A percentile compares a stretch with the other conserved stretches of the same genome.
Evolutionary conservation across 2,113 vertebrate species (phyloP).

Genomic region (Excalfactoria chinensis): DNA sequence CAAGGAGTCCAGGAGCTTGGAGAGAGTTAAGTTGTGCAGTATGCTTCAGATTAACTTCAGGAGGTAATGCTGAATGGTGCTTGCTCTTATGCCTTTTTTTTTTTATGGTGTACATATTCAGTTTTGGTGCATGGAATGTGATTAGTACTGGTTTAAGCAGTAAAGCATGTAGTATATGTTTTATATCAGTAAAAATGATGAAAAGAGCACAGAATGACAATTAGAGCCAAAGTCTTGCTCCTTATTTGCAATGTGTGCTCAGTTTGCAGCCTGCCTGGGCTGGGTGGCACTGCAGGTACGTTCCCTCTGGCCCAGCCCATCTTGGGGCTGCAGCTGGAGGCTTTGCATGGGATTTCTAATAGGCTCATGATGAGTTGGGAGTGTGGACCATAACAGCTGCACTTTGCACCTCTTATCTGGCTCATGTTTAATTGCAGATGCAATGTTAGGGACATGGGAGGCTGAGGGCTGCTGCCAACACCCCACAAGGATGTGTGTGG

Average conservation of each 20-base stretch:
- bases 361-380: background rate
- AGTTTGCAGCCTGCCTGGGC: fast-evolving
- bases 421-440: background rate
- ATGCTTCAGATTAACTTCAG: background rate
- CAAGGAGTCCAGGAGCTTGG: background rate
- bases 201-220: background rate
- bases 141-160: background rate
- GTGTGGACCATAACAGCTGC: background rate
- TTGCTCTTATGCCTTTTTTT: background rate
- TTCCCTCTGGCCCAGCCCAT: background rate
- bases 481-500: fast-evolving
- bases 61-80: background rate
- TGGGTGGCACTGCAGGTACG: background rate
- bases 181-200: background rate
- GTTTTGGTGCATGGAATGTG: background rate
- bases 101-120: background rate
- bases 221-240: background rate
- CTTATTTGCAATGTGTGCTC: background rate
- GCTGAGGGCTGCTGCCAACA: background rate
- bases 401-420: background rate
- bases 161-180: background rate
- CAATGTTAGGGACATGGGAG: fast-evolving
- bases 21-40: background rate
- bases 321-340: fast-evolving
- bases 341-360: fast-evolving